phyloP scores from a whole-genome alignment of 2,797 vertebrate species.

The Sitta carolinensis region DNA sequence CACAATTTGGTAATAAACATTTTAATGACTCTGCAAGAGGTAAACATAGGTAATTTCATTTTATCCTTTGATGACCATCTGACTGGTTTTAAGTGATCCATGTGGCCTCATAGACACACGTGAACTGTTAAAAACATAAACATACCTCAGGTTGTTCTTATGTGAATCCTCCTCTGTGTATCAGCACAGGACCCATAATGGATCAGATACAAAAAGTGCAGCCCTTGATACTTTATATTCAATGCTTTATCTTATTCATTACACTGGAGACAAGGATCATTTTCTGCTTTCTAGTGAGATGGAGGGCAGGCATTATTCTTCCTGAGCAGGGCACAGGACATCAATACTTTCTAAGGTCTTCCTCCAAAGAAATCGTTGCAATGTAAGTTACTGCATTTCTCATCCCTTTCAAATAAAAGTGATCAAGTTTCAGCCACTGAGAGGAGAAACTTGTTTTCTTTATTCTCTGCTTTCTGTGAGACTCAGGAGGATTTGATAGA shows the following conservation, averaged over 20 bases:
- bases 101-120: neutral
- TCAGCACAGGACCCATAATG: neutral
- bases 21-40: neutral
- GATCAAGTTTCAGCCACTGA: slow-evolving; percentile 2
- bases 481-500: slow-evolving; percentile 20
- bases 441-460: slow-evolving; percentile 21
- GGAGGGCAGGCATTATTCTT: neutral
- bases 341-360: neutral
- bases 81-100: neutral
- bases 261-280: neutral
- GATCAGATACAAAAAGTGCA: neutral
- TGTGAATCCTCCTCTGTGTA: neutral
- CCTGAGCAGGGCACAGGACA: neutral
- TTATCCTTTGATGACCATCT: neutral
- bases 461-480: slow-evolving; percentile 3
- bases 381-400: neutral
- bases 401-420: neutral
- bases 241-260: slow-evolving; percentile 4
- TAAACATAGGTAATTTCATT: neutral
- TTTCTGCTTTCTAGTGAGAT: neutral
- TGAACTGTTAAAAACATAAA: neutral
- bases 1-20: neutral
- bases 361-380: neutral
- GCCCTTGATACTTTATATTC: neutral
- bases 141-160: neutral